Evolutionary conservation across 1,140 invertebrate genomes (phyloP).

Genomic region (Pseudomyrmex cubaensis): DNA sequence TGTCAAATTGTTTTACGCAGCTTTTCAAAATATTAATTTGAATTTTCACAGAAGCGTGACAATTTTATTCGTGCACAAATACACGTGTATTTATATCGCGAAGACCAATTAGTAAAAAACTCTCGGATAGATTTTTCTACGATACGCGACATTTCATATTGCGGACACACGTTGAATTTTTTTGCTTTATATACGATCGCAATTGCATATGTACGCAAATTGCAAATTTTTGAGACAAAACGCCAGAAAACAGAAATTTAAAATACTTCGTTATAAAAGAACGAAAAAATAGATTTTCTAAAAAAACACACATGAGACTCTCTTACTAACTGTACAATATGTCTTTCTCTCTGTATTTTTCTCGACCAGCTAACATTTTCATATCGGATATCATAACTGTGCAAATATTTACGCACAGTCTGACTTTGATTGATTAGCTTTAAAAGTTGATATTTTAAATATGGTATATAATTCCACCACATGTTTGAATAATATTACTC

Average conservation of each 20-base stretch:
- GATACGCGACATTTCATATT: not conserved
- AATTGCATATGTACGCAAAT: not conserved
- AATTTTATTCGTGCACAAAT: not conserved
- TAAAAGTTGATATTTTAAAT: constrained; percentile 28
- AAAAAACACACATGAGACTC: not conserved
- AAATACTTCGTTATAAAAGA: not conserved
- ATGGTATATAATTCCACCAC: not conserved
- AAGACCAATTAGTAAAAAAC: constrained; percentile 2
- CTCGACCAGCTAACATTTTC: not conserved
- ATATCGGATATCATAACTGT: not conserved
- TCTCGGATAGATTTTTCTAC: not conserved
- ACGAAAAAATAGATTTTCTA: not conserved
- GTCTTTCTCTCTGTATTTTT: not conserved
- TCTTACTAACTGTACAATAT: not conserved
- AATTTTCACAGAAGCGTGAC: not conserved
- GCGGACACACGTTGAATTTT: too few relatives aligned
- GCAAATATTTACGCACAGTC: not conserved
- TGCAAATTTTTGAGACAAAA: constrained; percentile 7
- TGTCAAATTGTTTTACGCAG: not conserved
- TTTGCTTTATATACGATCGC: too few relatives aligned
- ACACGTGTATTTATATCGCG: not conserved
- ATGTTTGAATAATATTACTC: constrained; percentile 17
- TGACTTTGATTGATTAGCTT: constrained; percentile 17
- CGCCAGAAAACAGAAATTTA: not conserved
- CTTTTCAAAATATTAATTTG: too few relatives aligned